These are phyloP conservation scores for Apis dorsata DNA, from an alignment of 1,140 invertebrate species.

Conservation along the genomic window DNA sequence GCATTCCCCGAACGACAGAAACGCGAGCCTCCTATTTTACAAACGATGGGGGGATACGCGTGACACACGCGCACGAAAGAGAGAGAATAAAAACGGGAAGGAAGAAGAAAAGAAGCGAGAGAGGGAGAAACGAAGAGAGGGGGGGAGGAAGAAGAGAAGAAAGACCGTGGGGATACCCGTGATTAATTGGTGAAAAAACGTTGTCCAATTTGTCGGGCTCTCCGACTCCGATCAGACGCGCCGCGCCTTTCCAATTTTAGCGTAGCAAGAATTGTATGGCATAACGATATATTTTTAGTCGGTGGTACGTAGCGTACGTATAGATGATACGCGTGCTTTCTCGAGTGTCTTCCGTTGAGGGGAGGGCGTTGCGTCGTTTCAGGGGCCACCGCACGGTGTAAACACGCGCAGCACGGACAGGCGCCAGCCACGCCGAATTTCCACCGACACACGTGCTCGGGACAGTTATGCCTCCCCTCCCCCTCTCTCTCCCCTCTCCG, in stretches of 20 bases:
- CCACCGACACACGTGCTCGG: no score
- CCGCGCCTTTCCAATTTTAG: constrained; percentile 40
- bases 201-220: background rate
- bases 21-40: constrained; percentile 48
- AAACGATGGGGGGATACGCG: constrained; percentile 13
- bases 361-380: background rate
- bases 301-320: constrained; percentile 1
- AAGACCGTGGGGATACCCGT: no score
- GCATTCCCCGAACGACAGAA: constrained; percentile 58
- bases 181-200: background rate
- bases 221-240: background rate
- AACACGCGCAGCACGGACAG: background rate
- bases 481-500: no score
- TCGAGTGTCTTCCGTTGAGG: background rate
- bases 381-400: background rate
- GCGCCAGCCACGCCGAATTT: no score
- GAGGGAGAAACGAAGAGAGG: no score
- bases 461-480: no score
- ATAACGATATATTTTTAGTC: constrained; percentile 51
- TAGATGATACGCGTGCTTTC: background rate
- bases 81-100: no score
- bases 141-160: no score
- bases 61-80: no score
- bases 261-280: constrained; percentile 43
- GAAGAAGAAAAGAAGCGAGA: no score